Base-by-base conservation (phyloP, 2,888 invertebrate species). In the Eupithecia inturbata region DNA sequence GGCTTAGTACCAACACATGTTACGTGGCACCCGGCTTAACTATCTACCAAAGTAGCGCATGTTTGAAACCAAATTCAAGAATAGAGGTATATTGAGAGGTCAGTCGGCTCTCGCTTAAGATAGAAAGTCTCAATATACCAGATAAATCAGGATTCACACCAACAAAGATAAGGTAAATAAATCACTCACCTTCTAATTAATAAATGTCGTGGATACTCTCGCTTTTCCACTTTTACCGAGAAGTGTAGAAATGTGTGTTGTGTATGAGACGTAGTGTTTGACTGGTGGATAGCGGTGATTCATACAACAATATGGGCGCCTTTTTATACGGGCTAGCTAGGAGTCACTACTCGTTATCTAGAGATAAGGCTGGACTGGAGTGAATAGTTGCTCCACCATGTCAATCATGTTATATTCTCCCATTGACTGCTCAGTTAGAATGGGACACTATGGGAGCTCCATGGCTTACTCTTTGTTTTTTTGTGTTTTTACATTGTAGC, bases 161-260 rank as follows among this genome's bases (percentile, higher is more conserved):
- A 31, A 72, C 63, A 28, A 70, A 73, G 73, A 76, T 73, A 76
- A 77, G 73, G 64, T 19, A 74, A 74, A 79, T 77, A 74, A 78
- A 78, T 79, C 79, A 78, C 79, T 16, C 60, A 79, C 79, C 78
- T 77, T 63, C 63, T 62, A 73, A 76, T 77, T 67, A 76, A 77
- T 78, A 63, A 76, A 78, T 78, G 75, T 76, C 77, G 66, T 33
- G 28, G 33, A 64, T 31, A 68, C 72, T 72, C 70, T 75, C 72
- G 62, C 31, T 49, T 73, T 69, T 66, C 33, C 68, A 70, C 68
- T 72, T 62, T 75, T 70, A 36, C 60, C 26, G 22, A 66, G 68
- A 60, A 68, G 66, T 64, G 28, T 67, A 12, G 9, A 36, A 70
- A 71, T 72, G 73, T 76, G 72, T 72, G 70, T 31, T 66, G 70